phyloP scores from a whole-genome alignment of 2,113 vertebrate species.

The Microcebus jonahi region DNA sequence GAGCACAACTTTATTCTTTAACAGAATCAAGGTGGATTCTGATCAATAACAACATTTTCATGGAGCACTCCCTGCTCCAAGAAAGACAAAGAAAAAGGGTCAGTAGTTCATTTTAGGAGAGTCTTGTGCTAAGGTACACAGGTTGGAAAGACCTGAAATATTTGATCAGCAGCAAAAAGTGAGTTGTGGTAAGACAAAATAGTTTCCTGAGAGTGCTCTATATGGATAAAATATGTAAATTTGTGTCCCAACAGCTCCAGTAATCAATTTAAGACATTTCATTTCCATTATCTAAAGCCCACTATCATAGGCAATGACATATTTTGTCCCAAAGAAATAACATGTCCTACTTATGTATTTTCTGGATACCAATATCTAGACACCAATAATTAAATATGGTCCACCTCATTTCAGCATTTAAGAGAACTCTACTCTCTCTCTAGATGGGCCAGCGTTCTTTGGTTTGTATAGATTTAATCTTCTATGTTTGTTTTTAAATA shows the following conservation, averaged over 20 bases:
- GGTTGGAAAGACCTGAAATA: not conserved
- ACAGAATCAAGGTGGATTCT: not conserved
- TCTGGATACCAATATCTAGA: not conserved
- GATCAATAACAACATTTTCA: not conserved
- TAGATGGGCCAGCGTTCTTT: not conserved
- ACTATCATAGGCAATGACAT: not conserved
- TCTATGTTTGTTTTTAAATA: constrained; percentile 2
- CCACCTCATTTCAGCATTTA: not conserved
- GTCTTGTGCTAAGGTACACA: not conserved
- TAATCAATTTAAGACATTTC: not conserved
- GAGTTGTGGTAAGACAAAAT: not conserved
- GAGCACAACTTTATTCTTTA: not conserved
- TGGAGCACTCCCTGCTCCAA: not conserved
- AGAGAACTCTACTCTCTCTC: not conserved
- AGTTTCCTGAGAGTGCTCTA: not conserved
- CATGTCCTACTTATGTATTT: not conserved
- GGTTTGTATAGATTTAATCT: not conserved
- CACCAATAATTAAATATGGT: not conserved
- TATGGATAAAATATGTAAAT: not conserved
- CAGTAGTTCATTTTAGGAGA: not conserved
- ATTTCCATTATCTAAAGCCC: not conserved
- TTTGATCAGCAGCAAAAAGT: not conserved
- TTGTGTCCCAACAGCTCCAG: not conserved
- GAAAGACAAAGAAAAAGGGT: not conserved
- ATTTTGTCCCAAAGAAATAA: not conserved